Evolutionary conservation across 1,140 invertebrate genomes (phyloP).

Genomic region (Drosophila varians): DNA sequence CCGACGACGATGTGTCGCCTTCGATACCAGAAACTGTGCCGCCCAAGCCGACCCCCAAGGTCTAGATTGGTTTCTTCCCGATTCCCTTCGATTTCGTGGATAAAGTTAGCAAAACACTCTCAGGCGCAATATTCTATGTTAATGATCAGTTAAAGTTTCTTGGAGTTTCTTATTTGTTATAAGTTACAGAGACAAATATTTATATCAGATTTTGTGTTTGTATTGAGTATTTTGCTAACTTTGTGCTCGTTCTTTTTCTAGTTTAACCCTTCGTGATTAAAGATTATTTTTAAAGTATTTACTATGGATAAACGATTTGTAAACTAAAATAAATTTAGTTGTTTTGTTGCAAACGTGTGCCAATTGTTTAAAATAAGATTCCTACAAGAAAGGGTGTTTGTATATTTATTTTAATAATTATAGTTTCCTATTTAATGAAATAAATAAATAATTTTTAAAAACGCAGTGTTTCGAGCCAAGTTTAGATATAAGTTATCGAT

Average conservation of each 20-base stretch:
- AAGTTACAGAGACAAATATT: too few relatives aligned
- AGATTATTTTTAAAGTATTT: conserved; percentile 62
- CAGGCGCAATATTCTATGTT: background rate
- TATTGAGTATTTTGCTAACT: background rate
- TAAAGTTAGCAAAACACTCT: background rate
- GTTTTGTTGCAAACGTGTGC: conserved; percentile 57
- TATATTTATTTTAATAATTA: background rate
- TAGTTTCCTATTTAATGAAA: background rate
- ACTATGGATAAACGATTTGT: conserved; percentile 45
- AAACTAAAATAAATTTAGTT: conserved; percentile 65
- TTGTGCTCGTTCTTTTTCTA: conserved; percentile 2
- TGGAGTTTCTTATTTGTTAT: too few relatives aligned
- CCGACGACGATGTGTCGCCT: conserved; percentile 78
- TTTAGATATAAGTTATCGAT: too few relatives aligned
- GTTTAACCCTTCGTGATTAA: conserved; percentile 54
- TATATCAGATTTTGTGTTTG: too few relatives aligned
- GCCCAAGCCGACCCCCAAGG: conserved; percentile 41
- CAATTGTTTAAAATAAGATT: too few relatives aligned
- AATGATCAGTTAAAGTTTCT: too few relatives aligned
- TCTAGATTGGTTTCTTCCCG: conserved; percentile 5
- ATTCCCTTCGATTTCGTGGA: background rate
- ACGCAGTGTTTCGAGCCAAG: background rate
- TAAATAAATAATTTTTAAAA: background rate
- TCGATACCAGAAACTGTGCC: conserved; percentile 72
- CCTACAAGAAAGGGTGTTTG: too few relatives aligned